Evolutionary conservation across 53 echinoderm and acorn worm species (phyloP).

Genomic region (Temnopleurus reevesii): DNA sequence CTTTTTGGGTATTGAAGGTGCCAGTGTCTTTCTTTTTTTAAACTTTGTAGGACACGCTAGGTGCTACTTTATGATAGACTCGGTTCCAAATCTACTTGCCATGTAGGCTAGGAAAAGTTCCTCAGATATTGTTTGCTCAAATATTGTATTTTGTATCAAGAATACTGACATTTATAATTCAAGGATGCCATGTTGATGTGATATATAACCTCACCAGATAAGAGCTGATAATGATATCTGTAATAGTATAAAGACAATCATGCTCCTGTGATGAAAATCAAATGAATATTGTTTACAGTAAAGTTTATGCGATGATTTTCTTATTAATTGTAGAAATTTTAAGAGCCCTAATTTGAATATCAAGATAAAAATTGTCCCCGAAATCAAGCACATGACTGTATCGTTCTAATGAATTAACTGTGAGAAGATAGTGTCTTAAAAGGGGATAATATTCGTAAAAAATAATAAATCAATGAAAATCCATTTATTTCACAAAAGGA

Average conservation of each 20-base stretch:
- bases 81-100: constrained; percentile 16
- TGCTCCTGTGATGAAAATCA: not conserved
- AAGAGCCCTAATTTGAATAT: too few relatives aligned
- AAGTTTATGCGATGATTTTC: too few relatives aligned
- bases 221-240: not conserved
- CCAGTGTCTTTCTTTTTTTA: not conserved
- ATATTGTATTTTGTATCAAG: not conserved
- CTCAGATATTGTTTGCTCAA: not conserved
- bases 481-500: too few relatives aligned
- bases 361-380: too few relatives aligned
- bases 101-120: not conserved
- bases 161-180: not conserved
- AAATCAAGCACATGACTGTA: too few relatives aligned
- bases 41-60: not conserved
- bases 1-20: not conserved
- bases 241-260: not conserved
- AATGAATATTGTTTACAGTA: not conserved
- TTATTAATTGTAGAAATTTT: too few relatives aligned
- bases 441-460: too few relatives aligned
- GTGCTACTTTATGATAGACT: not conserved
- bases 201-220: not conserved
- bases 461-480: too few relatives aligned
- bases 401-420: too few relatives aligned
- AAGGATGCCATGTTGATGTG: not conserved
- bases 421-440: too few relatives aligned